A percentile compares a stretch with the other conserved stretches of the same genome.
Evolutionary conservation across 2,888 invertebrate species (phyloP).

Genomic region (Pachliopta kotzebuea): DNA sequence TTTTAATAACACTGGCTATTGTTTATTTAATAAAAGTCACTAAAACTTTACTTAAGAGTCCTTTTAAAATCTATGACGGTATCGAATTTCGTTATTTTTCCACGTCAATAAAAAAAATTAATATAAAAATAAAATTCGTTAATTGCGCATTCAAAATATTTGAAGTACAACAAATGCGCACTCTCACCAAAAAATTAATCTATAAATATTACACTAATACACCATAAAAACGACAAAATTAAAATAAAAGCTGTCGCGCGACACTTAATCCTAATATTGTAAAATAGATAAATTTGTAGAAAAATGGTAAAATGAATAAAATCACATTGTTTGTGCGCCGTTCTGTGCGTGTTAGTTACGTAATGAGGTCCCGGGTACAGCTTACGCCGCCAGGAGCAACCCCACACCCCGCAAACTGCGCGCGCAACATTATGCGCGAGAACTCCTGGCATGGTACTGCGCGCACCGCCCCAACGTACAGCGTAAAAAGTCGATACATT

Average conservation of each 20-base stretch:
- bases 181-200: conserved; percentile 46
- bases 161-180: conserved; percentile 45
- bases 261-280: conserved; percentile 73
- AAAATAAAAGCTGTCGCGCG: conserved; percentile 56
- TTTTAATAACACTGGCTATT: conserved; percentile 16
- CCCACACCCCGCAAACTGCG: conserved; percentile 45
- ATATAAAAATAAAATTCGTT: background rate
- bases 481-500: conserved; percentile 39
- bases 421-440: conserved; percentile 37
- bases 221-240: conserved; percentile 56
- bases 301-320: conserved; percentile 70
- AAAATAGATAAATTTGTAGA: conserved; percentile 73
- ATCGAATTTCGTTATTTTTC: background rate
- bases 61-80: background rate
- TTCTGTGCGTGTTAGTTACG: conserved; percentile 79
- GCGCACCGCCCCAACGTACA: conserved; percentile 28
- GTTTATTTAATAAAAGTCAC: conserved; percentile 16
- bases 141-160: conserved; percentile 15
- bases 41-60: conserved; percentile 4
- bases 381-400: conserved; percentile 45
- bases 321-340: conserved; percentile 81
- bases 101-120: conserved; percentile 17
- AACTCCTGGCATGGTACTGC: conserved; percentile 28
- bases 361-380: conserved; percentile 69
- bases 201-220: conserved; percentile 49